A percentile compares a stretch with the other conserved stretches of the same genome.
These are phyloP conservation scores for Glyptemys insculpta DNA, from an alignment of 2,797 vertebrate genomes.

Conservation along the genomic window DNA sequence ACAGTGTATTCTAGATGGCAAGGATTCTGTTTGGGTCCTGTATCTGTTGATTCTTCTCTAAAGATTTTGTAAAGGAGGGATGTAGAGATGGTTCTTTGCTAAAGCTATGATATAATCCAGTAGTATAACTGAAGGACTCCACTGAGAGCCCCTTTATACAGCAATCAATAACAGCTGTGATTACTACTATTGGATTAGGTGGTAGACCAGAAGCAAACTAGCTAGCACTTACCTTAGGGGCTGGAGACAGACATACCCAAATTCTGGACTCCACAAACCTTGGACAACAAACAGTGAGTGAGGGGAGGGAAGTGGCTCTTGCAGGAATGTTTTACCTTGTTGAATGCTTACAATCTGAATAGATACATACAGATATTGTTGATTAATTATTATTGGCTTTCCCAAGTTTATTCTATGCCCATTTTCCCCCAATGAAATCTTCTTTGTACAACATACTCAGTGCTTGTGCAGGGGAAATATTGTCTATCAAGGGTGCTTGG, in stretches of 20 bases:
- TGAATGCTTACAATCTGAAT: neutral
- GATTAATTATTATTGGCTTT: neutral
- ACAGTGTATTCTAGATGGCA: neutral
- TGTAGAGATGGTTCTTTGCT: neutral
- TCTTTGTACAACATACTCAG: neutral
- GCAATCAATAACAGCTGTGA: neutral
- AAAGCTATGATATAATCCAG: neutral
- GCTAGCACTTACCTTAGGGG: neutral
- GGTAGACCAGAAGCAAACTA: neutral
- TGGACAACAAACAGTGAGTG: neutral
- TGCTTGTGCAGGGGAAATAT: neutral
- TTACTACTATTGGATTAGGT: neutral
- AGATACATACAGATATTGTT: neutral
- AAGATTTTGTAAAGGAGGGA: neutral
- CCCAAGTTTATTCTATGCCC: neutral
- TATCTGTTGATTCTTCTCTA: neutral
- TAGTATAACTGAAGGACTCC: neutral
- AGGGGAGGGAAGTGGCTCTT: neutral
- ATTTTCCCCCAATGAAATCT: neutral
- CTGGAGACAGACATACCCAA: neutral
- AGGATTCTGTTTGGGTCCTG: neutral
- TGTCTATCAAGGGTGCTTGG: neutral
- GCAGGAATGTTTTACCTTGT: neutral
- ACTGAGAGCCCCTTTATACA: neutral
- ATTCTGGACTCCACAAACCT: neutral